Evolutionary conservation across 2,888 invertebrate genomes (phyloP).

Genomic region (Lucinisca nassula): DNA sequence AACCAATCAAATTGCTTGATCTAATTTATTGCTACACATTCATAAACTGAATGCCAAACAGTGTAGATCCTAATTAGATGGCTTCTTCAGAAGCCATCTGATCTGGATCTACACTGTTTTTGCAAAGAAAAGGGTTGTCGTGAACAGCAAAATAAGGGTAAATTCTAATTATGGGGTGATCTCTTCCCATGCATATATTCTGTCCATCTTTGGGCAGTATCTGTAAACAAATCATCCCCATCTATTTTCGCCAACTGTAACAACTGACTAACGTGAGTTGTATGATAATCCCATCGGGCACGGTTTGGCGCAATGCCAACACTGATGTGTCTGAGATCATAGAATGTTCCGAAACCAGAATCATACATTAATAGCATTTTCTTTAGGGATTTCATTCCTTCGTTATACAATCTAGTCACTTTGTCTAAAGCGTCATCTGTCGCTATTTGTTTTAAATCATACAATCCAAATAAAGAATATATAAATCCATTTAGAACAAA

Average conservation of each 20-base stretch:
- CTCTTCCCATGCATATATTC: slow-evolving; percentile 98
- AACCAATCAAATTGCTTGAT: neutral
- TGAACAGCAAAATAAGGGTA: neutral
- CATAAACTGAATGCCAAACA: neutral
- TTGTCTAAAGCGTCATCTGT: slow-evolving; percentile 91
- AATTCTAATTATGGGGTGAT: slow-evolving; percentile 95
- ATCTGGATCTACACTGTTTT: too few species aligned
- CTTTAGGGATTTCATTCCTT: slow-evolving; percentile 92
- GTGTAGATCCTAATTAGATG: neutral
- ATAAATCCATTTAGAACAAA: slow-evolving; percentile 99
- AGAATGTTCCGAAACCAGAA: slow-evolving; percentile 97
- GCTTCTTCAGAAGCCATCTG: too few species aligned
- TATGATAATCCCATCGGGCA: slow-evolving; percentile 99
- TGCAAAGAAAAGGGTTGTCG: too few species aligned
- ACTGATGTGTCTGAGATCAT: slow-evolving; percentile 98
- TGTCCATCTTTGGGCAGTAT: slow-evolving; percentile 97
- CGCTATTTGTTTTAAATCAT: slow-evolving; percentile 95
- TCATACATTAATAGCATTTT: slow-evolving; percentile 96
- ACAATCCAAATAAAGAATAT: slow-evolving; percentile 98
- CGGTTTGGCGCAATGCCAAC: slow-evolving; percentile 93
- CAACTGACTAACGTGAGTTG: slow-evolving; percentile 98
- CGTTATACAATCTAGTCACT: slow-evolving; percentile 87
- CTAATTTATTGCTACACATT: neutral
- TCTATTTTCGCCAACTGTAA: slow-evolving; percentile 93
- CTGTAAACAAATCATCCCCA: slow-evolving; percentile 93